Evolutionary conservation across 2,888 invertebrate species (phyloP), one percentile per base, ranked within the genome.

Genomic region (Argyresthia albistria): DNA sequence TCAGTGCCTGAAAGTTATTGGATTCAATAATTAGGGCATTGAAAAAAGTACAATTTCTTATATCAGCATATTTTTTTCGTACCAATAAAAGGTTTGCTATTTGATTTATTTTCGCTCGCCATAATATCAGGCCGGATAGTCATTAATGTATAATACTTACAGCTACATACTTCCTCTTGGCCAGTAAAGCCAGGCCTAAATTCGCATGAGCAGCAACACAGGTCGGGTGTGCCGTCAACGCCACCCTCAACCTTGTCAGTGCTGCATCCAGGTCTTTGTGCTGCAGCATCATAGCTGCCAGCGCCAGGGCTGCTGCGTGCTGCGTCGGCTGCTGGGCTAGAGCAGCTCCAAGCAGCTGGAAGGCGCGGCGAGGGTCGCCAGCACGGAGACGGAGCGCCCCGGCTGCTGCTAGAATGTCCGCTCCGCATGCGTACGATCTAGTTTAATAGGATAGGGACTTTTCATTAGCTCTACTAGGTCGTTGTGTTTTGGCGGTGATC

Each of bases 281-380:
- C 70, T 79, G 83, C 66, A 86, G 77, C 89, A 80, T 81, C 89
- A 79, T 88, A 62, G 84, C 87, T n/a, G 84, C 83, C 54, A 90
- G 60, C 15, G 88, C 80, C 56, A 90, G 64, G n/a, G 87, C 80
- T 8, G 80, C 89, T 43, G 78, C 79, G 62, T 80, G 88, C 58
- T 87, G 82, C 10, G 77, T 73, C 4, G 88, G 82, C 57, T 81
- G 79, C 57, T 80, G 80, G 1, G 88, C 73, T 25, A 90, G 61
- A 54, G 90, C 84, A 60, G 90, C 81, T 56, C 90, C 83, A 36
- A 90, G 68, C 57, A 90, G 73, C 70, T 90, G 83, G 76, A 90
- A 82, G 56, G 90, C 79, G 54, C 81, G 74, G 8, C 87, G 76
- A 54, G 88, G 74, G 58, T 89, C 76, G 39, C 87, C 79, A 66